Conservation (phyloP, 2,888 invertebrate species). For the Spicauda simplicius region DNA sequence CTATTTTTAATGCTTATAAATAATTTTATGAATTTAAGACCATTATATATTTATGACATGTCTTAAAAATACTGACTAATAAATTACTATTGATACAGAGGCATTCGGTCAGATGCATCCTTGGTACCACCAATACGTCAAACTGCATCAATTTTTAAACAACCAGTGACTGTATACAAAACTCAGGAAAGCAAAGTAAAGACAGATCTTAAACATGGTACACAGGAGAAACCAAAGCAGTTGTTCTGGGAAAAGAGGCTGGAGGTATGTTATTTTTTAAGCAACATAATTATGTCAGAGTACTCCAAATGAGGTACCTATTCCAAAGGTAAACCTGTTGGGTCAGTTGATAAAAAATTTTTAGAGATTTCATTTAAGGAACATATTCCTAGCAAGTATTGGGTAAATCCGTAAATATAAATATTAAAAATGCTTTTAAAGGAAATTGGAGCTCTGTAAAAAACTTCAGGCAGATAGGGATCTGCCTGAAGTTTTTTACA, state of each 20-base stretch:
- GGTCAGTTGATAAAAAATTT: too few species aligned
- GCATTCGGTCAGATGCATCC: constrained; percentile 94
- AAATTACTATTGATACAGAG: constrained; percentile 77
- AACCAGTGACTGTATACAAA: constrained; percentile 98
- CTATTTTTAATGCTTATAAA: background rate
- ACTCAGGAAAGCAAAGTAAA: constrained; percentile 96
- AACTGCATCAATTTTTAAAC: constrained; percentile 99
- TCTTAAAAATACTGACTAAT: background rate
- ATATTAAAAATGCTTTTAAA: too few species aligned
- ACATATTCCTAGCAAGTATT: too few species aligned
- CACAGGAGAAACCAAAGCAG: constrained; percentile 96
- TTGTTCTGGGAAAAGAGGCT: constrained; percentile 93
- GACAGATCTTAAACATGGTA: constrained; percentile 95
- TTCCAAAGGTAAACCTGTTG: too few species aligned
- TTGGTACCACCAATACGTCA: constrained; percentile 97
- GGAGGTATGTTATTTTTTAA: constrained; percentile 60
- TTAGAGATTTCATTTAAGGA: too few species aligned
- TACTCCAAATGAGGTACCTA: too few species aligned
- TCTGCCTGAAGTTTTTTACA: too few species aligned
- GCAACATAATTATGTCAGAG: too few species aligned
- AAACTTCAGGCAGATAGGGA: too few species aligned
- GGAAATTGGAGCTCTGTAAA: too few species aligned
- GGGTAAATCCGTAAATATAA: too few species aligned
- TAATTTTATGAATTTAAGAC: background rate
- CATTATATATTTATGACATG: too few species aligned